These are phyloP conservation scores for Oceanodroma tethys DNA, from an alignment of 2,113 vertebrate species.

Conservation along the genomic window DNA sequence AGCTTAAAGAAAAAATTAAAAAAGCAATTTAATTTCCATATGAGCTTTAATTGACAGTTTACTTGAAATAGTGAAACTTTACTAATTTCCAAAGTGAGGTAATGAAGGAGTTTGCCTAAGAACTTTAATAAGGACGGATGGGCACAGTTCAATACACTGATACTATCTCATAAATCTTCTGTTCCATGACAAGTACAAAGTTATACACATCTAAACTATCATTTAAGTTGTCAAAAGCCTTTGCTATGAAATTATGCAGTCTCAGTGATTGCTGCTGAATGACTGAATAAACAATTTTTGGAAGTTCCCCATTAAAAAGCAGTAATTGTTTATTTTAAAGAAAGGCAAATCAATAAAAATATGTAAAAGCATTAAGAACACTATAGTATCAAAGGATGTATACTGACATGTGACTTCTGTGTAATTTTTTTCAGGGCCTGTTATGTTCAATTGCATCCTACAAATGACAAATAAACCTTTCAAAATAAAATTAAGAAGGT, in stretches of 20 bases:
- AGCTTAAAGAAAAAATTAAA: constrained; percentile 29
- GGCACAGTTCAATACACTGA: not conserved
- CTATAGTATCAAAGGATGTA: not conserved
- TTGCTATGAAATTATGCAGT: not conserved
- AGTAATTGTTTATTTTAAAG: not conserved
- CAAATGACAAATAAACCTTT: not conserved
- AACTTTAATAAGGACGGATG: not conserved
- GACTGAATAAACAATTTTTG: not conserved
- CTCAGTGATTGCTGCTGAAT: not conserved
- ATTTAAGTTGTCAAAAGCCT: constrained; percentile 16
- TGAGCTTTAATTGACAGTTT: constrained; percentile 31
- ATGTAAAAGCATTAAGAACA: not conserved
- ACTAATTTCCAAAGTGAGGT: not conserved
- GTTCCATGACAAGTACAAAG: not conserved
- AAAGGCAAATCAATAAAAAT: not conserved
- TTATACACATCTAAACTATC: not conserved
- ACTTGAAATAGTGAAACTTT: constrained; percentile 16
- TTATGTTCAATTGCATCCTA: not conserved
- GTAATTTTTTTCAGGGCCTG: not conserved
- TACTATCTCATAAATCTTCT: constrained; percentile 26
- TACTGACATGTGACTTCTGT: not conserved
- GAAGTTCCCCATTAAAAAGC: constrained; percentile 6
- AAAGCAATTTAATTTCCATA: constrained; percentile 28
- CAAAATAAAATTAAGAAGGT: not conserved
- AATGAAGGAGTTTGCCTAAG: not conserved